Evolutionary conservation across 2,888 invertebrate genomes (phyloP), one percentile per base, ranked within the genome.

Genomic region (Archips crataeganus): DNA sequence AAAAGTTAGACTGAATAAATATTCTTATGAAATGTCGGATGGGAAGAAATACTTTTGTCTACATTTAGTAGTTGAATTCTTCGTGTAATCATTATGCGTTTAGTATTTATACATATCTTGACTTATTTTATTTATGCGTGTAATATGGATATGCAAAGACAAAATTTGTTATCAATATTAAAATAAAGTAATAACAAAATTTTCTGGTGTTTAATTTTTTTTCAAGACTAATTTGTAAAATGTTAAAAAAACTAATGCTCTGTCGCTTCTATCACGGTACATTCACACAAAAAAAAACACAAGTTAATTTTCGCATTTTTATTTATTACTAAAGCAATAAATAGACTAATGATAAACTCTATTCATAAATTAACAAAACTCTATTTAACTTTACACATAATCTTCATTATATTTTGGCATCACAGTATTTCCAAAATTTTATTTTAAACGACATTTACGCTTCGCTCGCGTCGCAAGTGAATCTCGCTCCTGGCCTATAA

Each of bases 291-390:
- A 70, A 54, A n/a, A 66, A 73, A 67, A 71, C 66, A 59, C 66
- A 73, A 63, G 70, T 11, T 13, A 32, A 36, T 32, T 75, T 80
- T 82, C 76, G 82, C 83, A 85, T 83, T 85, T 80, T 49, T 81
- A 87, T 90, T 90, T 89, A 90, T 92, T 92, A 90, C 89, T 91
- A 92, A 89, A 93, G 93, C 93, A 91, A 93, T 93, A 92, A 93
- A 92, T 93, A 91, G 86, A 90, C 89, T 87, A 88, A 91, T 90
- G 88, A 88, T 94, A 94, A 88, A 94, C 92, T 93, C 87, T 93
- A 92, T 90, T 79, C 87, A 91, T 91, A 91, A 91, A 91, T 89
- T 90, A 94, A 94, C 93, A 90, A 90, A 93, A 89, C 76, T 80
- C 76, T 82, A 81, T 85, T 85, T 84, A 89, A 90, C 87, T 86